Evolutionary conservation across 1,140 invertebrate genomes (phyloP).

Genomic region (Drosophila ironensis): DNA sequence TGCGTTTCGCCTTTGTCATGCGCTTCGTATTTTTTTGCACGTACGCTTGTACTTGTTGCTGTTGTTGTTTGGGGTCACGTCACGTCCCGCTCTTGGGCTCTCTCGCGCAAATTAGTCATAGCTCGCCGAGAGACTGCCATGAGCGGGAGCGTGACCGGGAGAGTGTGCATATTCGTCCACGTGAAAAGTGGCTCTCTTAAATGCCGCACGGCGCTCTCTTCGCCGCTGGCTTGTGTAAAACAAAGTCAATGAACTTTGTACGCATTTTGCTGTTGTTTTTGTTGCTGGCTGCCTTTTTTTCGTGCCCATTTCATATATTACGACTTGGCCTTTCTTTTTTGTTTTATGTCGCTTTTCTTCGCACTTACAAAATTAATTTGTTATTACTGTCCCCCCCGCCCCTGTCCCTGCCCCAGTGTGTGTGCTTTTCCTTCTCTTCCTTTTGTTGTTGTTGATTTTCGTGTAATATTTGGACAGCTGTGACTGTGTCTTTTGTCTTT

Average conservation of each 20-base stretch:
- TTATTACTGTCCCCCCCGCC: too few relatives aligned
- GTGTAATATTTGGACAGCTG: slow-evolving; percentile 74
- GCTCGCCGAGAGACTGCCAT: slow-evolving; percentile 1
- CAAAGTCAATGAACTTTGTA: slow-evolving; percentile 80
- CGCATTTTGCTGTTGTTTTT: slow-evolving; percentile 53
- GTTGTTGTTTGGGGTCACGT: slow-evolving; percentile 75
- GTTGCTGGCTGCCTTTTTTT: slow-evolving; percentile 31
- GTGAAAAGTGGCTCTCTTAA: not conserved
- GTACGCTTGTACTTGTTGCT: slow-evolving; percentile 76
- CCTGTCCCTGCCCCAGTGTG: too few relatives aligned
- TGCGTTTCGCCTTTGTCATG: slow-evolving; percentile 56
- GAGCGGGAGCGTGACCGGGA: slow-evolving; percentile 1
- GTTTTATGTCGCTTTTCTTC: slow-evolving; percentile 59
- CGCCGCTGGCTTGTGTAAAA: slow-evolving; percentile 47
- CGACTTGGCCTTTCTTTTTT: slow-evolving; percentile 40
- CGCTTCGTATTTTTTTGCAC: slow-evolving; percentile 61
- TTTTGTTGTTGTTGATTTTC: slow-evolving; percentile 9
- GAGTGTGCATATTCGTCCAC: not conserved
- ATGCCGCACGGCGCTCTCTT: slow-evolving; percentile 9
- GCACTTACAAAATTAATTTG: slow-evolving; percentile 52
- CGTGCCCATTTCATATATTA: slow-evolving; percentile 39
- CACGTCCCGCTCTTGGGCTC: slow-evolving; percentile 30
- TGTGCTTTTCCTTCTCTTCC: not conserved
- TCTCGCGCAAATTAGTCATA: slow-evolving; percentile 61
- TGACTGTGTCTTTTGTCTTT: too few relatives aligned